A percentile compares a stretch with the other conserved stretches of the same genome.
phyloP scores from a whole-genome alignment of 2,113 vertebrate species.

The Pampusana beccarii region DNA sequence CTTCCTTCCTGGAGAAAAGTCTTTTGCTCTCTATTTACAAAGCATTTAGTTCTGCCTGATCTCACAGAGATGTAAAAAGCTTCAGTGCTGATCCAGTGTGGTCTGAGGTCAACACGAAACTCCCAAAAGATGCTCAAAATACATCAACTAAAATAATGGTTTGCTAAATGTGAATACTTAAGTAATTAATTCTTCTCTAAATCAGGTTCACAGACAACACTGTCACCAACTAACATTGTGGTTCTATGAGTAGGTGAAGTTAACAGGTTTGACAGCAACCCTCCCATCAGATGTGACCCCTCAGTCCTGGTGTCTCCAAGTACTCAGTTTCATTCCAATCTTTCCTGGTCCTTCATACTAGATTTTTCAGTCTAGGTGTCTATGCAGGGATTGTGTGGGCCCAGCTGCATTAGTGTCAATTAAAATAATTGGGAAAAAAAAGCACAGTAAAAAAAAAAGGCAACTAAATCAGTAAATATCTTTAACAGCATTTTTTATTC shows the following conservation, averaged over 20 bases:
- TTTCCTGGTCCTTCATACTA: not conserved
- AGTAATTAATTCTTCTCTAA: not conserved
- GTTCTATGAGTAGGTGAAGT: not conserved
- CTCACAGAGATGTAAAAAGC: not conserved
- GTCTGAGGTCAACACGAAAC: not conserved
- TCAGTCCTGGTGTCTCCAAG: not conserved
- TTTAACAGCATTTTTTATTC: not conserved
- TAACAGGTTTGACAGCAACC: not conserved
- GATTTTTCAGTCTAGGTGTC: not conserved
- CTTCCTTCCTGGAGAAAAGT: not conserved
- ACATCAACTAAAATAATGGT: not conserved
- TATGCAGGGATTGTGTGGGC: not conserved
- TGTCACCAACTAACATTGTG: not conserved
- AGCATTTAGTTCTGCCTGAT: not conserved
- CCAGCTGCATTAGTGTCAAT: not conserved
- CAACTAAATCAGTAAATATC: not conserved
- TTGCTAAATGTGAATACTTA: not conserved
- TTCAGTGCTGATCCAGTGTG: not conserved
- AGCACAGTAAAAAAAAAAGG: accelerated
- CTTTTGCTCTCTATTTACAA: not conserved
- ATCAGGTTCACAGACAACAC: not conserved
- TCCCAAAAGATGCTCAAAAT: not conserved
- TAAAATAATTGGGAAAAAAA: not conserved
- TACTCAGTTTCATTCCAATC: not conserved
- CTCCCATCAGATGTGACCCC: not conserved